Evolutionary conservation across 2,113 vertebrate genomes (phyloP).

Genomic region (Gallinago jamesoni): DNA sequence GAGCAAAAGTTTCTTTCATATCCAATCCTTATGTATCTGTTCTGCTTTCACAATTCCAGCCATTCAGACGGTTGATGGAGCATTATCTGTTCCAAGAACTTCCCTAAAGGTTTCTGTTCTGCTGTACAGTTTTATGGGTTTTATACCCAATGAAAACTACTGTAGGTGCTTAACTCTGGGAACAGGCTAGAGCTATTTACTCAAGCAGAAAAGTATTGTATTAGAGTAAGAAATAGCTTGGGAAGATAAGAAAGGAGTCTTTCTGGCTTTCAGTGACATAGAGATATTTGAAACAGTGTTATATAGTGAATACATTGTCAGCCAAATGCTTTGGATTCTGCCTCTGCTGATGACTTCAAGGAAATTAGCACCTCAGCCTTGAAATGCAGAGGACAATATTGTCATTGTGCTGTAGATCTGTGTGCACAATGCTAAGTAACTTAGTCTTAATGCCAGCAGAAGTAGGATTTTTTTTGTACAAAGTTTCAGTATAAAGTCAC

Average conservation of each 20-base stretch:
- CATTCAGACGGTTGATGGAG: not conserved
- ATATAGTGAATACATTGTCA: not conserved
- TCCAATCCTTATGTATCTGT: not conserved
- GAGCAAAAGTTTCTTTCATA: not conserved
- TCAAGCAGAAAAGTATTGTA: not conserved
- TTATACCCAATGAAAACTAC: not conserved
- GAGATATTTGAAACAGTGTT: not conserved
- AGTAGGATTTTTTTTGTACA: not conserved
- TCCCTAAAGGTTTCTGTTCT: not conserved
- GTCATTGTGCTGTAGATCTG: not conserved
- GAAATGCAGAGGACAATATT: not conserved
- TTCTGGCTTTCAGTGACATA: not conserved
- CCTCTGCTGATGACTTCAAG: not conserved
- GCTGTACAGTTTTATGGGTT: not conserved
- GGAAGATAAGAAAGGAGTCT: not conserved
- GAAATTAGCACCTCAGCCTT: not conserved
- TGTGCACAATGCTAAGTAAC: not conserved
- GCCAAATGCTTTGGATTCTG: not conserved
- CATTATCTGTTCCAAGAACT: not conserved
- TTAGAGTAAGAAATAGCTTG: not conserved
- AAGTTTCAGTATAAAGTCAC: not conserved
- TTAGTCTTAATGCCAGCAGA: not conserved
- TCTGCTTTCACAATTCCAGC: not conserved
- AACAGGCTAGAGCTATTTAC: not conserved
- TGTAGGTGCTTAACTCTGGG: not conserved